Evolutionary conservation across 2,797 vertebrate species (phyloP).

Genomic region (Phoxinus dragarum): DNA sequence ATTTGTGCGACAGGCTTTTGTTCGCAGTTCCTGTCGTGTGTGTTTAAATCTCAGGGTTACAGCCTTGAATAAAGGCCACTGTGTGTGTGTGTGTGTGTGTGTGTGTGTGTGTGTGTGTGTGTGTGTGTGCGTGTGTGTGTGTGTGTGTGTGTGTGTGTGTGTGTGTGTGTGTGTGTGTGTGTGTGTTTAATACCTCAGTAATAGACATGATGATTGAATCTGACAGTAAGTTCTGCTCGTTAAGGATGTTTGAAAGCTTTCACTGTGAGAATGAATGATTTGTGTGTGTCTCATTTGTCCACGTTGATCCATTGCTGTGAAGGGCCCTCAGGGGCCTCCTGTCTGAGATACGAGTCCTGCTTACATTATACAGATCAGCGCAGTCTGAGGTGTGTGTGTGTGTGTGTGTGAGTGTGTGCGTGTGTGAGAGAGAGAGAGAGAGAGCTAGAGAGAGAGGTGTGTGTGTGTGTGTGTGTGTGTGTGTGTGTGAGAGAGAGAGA

Average conservation of each 20-base stretch:
- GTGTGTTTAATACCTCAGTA: too few relatives aligned
- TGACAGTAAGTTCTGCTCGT: background rate
- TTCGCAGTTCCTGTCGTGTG: too few relatives aligned
- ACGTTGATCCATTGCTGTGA: slow-evolving; percentile 45
- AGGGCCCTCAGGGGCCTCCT: slow-evolving; percentile 48
- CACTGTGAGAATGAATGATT: background rate
- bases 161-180: too few relatives aligned
- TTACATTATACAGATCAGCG: slow-evolving; percentile 69
- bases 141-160: too few relatives aligned
- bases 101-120: background rate
- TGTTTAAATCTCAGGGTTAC: too few relatives aligned
- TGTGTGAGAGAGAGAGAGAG: too few relatives aligned
- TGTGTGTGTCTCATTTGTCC: slow-evolving; percentile 7
- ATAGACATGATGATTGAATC: background rate
- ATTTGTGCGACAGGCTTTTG: too few relatives aligned
- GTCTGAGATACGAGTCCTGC: slow-evolving; percentile 45
- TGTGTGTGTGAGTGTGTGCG: too few relatives aligned
- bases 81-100: background rate
- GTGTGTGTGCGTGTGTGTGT: background rate
- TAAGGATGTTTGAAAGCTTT: background rate
- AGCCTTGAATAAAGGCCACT: too few relatives aligned
- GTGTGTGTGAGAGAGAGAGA: too few relatives aligned
- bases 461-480: too few relatives aligned
- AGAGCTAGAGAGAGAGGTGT: too few relatives aligned
- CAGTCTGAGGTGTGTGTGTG: background rate